A percentile compares a stretch with the other conserved stretches of the same genome.
These are phyloP conservation scores for Tenthredo amoena DNA, from an alignment of 2,888 invertebrate species.

Conservation along the genomic window DNA sequence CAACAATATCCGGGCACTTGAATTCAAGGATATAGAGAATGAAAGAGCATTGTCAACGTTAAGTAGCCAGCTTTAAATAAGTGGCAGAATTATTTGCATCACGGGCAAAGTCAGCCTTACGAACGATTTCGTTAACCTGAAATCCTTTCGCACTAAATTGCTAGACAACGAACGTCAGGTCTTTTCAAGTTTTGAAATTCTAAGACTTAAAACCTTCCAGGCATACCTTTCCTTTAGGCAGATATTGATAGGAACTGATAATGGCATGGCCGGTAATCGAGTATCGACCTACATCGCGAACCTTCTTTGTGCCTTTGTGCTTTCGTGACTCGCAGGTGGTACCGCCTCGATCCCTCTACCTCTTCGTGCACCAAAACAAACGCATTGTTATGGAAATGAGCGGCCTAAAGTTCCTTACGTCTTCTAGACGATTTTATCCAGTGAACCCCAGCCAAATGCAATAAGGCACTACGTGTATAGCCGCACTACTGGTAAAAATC, in stretches of 20 bases:
- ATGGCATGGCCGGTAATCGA: constrained; percentile 55
- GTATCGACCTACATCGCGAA: constrained; percentile 52
- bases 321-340: constrained; percentile 48
- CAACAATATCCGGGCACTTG: neutral
- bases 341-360: constrained; percentile 46
- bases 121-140: neutral
- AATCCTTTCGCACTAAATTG: neutral
- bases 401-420: constrained; percentile 27
- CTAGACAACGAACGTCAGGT: neutral
- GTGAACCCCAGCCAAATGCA: neutral
- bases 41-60: neutral
- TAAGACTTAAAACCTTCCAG: neutral
- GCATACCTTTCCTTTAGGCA: neutral
- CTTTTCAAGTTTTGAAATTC: constrained; percentile 33
- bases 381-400: constrained; percentile 54
- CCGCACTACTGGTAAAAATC: neutral
- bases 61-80: too few relatives aligned
- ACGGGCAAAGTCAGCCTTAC: neutral
- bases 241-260: constrained; percentile 55
- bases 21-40: neutral
- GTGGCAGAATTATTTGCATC: neutral
- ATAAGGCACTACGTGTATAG: neutral
- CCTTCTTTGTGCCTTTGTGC: constrained; percentile 51
- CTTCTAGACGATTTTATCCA: constrained; percentile 8
- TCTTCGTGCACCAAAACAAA: constrained; percentile 46